Conservation (phyloP, 2,888 invertebrate species). For the Loripinus fragilis region DNA sequence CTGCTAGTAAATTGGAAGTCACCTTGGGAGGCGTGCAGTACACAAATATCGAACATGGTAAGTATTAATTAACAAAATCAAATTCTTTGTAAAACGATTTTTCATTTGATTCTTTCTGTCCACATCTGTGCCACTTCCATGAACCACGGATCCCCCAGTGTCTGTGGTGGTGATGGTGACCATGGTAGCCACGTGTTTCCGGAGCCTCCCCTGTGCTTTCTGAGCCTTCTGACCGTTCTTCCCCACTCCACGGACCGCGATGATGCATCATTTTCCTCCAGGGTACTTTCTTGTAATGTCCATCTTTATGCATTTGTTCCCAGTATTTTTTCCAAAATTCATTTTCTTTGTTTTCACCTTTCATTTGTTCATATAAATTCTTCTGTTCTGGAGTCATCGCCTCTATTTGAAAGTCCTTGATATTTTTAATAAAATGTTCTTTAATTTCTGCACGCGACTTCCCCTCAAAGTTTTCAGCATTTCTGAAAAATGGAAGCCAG, state of each 20-base stretch:
- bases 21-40: too few species aligned
- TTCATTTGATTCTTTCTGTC: background rate
- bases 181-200: too few species aligned
- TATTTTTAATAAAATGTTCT: background rate
- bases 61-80: conserved; percentile 10
- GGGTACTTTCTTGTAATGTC: background rate
- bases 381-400: background rate
- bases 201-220: background rate
- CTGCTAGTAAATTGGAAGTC: too few species aligned
- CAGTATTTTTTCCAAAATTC: conserved; percentile 11
- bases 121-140: background rate
- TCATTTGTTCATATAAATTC: background rate
- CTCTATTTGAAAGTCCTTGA: background rate
- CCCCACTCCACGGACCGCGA: background rate
- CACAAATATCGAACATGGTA: too few species aligned
- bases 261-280: background rate
- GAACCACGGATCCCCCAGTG: background rate
- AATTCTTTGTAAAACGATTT: conserved; percentile 1
- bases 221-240: background rate
- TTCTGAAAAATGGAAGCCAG: background rate
- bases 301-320: background rate
- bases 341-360: conserved; percentile 6
- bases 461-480: background rate
- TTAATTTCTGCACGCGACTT: background rate
- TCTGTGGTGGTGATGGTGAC: background rate